Evolutionary conservation across 2,797 vertebrate species (phyloP).

Genomic region (Ceryle rudis): DNA sequence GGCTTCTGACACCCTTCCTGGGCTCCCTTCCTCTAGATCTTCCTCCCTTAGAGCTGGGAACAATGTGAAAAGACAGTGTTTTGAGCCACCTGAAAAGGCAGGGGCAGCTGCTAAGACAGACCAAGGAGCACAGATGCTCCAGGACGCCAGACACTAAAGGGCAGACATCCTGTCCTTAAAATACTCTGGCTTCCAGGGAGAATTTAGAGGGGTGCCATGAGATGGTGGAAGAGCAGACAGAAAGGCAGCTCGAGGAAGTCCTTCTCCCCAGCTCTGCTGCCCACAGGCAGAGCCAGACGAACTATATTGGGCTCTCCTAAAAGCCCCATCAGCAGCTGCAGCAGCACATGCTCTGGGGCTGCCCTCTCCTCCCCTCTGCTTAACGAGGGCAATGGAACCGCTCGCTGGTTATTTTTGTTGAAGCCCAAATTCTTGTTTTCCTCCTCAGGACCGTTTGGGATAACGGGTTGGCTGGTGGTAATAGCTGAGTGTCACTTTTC

Average conservation of each 20-base stretch:
- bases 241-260: neutral
- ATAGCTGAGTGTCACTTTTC: neutral
- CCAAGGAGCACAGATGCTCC: neutral
- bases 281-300: neutral
- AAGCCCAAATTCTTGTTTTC: neutral
- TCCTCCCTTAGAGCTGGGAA: neutral
- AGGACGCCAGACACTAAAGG: neutral
- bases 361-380: neutral
- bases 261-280: neutral
- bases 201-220: neutral
- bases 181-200: neutral
- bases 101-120: neutral
- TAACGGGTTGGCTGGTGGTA: neutral
- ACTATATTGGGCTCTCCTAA: neutral
- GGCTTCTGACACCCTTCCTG: neutral
- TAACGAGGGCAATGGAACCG: fast-evolving
- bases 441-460: neutral
- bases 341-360: neutral
- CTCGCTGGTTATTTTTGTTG: neutral
- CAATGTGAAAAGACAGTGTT: neutral
- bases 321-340: conserved; percentile 31
- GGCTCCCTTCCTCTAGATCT: neutral
- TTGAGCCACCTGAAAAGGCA: neutral
- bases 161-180: conserved; percentile 31
- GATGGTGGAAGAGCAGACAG: neutral